Percentiles rank a stretch among this genome's conserved stretches.
phyloP scores from a whole-genome alignment of 2,888 invertebrate species.

The Scaeva pyrastri region DNA sequence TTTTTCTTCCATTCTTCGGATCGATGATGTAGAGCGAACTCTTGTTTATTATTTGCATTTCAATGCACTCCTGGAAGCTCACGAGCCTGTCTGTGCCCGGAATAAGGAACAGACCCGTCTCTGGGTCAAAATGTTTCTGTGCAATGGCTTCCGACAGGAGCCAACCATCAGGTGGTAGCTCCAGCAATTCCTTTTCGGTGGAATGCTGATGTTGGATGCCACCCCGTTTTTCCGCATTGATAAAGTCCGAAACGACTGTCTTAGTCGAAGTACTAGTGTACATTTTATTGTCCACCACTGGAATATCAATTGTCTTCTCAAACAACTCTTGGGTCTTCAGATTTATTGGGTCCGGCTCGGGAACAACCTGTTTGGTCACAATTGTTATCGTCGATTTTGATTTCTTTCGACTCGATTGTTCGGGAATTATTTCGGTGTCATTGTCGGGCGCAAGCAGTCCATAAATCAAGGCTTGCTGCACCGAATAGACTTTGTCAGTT shows the following conservation, averaged over 20 bases:
- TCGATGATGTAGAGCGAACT: constrained; percentile 93
- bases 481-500: constrained; percentile 89
- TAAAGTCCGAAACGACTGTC: constrained; percentile 84
- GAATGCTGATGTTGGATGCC: constrained; percentile 79
- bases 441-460: constrained; percentile 88
- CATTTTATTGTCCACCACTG: constrained; percentile 78
- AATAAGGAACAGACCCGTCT: constrained; percentile 92
- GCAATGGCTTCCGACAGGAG: constrained; percentile 92
- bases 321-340: constrained; percentile 80
- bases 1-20: constrained; percentile 88
- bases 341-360: constrained; percentile 81
- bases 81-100: constrained; percentile 93
- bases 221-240: constrained; percentile 84
- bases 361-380: constrained; percentile 85
- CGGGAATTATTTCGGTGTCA: constrained; percentile 84
- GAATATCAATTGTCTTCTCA: constrained; percentile 82
- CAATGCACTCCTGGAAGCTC: constrained; percentile 94
- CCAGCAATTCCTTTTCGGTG: constrained; percentile 89
- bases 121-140: constrained; percentile 92
- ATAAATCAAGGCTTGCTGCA: constrained; percentile 91
- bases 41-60: constrained; percentile 93
- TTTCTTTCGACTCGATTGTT: constrained; percentile 83
- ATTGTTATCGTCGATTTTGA: constrained; percentile 86
- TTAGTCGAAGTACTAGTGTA: constrained; percentile 79
- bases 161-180: constrained; percentile 94